Conservation (phyloP, 2,113 vertebrate genomes). For the Datnioides undecimradiatus region DNA sequence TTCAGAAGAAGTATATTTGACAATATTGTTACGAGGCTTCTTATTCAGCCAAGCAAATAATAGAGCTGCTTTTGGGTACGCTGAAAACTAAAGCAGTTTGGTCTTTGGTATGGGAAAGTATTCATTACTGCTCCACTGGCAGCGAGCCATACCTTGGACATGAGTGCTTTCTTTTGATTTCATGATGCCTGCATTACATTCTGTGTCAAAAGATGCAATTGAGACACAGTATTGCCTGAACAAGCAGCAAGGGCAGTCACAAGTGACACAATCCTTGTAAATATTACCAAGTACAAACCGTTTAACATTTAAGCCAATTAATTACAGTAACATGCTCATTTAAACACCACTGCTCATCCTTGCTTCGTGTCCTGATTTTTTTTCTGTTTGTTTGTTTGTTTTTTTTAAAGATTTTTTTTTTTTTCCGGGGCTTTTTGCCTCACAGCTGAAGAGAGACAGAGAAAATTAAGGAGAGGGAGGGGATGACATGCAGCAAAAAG, state of each 20-base stretch:
- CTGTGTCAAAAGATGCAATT: slow-evolving; percentile 10
- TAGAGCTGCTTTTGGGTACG: slow-evolving; percentile 41
- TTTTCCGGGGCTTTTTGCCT: too few relatives aligned
- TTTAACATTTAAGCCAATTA: neutral
- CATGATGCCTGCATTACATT: slow-evolving; percentile 20
- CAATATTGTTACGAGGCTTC: slow-evolving; percentile 55
- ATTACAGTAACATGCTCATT: neutral
- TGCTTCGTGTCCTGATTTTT: neutral
- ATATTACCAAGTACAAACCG: neutral
- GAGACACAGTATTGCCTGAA: neutral
- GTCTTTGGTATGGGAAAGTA: slow-evolving; percentile 41
- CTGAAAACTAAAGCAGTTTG: slow-evolving; percentile 38
- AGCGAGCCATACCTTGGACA: slow-evolving; percentile 36
- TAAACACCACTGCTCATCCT: neutral
- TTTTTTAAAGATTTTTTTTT: too few relatives aligned
- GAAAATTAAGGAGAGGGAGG: too few relatives aligned
- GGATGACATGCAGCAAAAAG: too few relatives aligned
- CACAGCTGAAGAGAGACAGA: too few relatives aligned
- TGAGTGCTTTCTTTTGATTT: slow-evolving; percentile 35
- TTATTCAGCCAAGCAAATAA: slow-evolving; percentile 57
- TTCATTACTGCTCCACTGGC: slow-evolving; percentile 45
- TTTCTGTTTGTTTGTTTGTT: too few relatives aligned
- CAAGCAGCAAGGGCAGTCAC: neutral
- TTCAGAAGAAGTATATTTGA: slow-evolving; percentile 48
- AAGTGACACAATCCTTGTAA: slow-evolving; percentile 6